Percentiles rank a stretch among this genome's conserved stretches.
Conservation (phyloP, 2,113 vertebrate genomes). For the Phodopus roborovskii region DNA sequence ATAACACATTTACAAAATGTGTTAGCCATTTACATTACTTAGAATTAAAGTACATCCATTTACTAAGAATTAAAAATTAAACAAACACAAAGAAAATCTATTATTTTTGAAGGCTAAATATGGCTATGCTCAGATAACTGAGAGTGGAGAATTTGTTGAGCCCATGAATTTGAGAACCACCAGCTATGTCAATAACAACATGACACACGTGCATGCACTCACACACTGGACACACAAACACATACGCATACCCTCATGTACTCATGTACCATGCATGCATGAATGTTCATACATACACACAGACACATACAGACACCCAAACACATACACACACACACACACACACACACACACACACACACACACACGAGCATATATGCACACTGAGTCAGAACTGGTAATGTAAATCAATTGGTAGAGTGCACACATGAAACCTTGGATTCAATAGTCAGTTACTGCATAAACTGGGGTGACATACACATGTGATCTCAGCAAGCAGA, state of each 20-base stretch:
- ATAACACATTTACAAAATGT: too few relatives aligned
- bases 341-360: not conserved
- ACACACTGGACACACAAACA: not conserved
- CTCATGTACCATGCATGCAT: too few relatives aligned
- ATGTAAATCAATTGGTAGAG: not conserved
- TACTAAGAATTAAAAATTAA: not conserved
- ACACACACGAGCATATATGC: not conserved
- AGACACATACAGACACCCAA: too few relatives aligned
- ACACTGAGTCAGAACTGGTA: not conserved
- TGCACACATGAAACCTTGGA: not conserved
- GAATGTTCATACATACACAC: too few relatives aligned
- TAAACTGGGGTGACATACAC: too few relatives aligned
- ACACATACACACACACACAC: not conserved
- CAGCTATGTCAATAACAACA: not conserved
- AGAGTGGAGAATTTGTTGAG: not conserved
- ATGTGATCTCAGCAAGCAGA: not conserved
- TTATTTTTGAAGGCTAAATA: not conserved
- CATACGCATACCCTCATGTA: not conserved
- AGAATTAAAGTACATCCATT: too few relatives aligned
- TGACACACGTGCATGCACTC: not conserved
- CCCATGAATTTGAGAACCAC: not conserved
- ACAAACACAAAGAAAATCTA: not conserved
- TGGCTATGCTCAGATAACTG: not conserved
- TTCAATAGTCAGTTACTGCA: not conserved
- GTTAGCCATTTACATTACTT: too few relatives aligned